Base-by-base conservation (phyloP, 2,797 vertebrate species). In the Cephalopachus bancanus region DNA sequence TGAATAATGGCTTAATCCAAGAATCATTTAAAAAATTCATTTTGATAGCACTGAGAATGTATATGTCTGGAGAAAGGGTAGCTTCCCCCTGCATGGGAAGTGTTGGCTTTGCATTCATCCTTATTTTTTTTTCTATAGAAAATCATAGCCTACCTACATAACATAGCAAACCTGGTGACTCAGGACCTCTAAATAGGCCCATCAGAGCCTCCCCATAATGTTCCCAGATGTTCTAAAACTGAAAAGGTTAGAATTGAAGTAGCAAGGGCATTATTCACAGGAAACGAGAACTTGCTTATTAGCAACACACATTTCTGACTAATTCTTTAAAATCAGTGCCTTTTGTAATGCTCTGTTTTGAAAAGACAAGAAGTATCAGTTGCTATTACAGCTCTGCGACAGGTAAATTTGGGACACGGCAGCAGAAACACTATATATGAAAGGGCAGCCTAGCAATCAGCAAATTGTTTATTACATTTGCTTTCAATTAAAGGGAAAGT, bases 251-350 rank as follows among this genome's bases (percentile, higher is more conserved):
- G 81, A 94, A 91, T 20, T 81, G 72, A 97, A 92, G 75, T 83
- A 97, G 93, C 71, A 95, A 97, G 93, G 91, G 53, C 85, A 96
- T 98, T 96, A 92, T 60, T 94, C 94, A 95, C 57, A 89, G 96
- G 88, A 95, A 95, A 95, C 30, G 89, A 76, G 72, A 86, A 94
- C 72, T 79, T 96, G 78, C 64, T 97, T 96, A 87, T 95, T 95
- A 95, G 92, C 89, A 97, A 92, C 64, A 92, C 65, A 72, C 78
- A 87, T 85, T 81, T 92, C 74, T 89, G 80, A 64, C 44, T 93
- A 79, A 72, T 90, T 94, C 81, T 88, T 93, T 93, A 89, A 86
- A 96, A 92, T 89, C 69, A 76, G 83, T 91, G 72, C 44, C 24
- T 95, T 96, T 88, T 85, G 59, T 92, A 92, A 97, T 55, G 78